These are phyloP conservation scores for Corapipo altera DNA, from an alignment of 2,113 vertebrate species.

Conservation along the genomic window DNA sequence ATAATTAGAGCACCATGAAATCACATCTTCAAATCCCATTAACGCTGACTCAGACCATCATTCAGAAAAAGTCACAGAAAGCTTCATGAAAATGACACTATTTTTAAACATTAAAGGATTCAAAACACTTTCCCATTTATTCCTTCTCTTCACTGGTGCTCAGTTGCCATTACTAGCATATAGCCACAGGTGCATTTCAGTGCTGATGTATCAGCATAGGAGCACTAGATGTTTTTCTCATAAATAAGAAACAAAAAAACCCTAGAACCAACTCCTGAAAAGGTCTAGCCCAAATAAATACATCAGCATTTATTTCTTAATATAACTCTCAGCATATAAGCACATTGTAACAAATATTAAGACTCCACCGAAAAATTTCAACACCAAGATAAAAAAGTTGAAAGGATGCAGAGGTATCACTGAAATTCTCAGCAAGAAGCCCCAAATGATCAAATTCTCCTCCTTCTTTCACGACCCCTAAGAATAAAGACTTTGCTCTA, in stretches of 20 bases:
- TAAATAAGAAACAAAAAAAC: neutral
- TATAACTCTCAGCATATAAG: neutral
- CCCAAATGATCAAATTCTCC: neutral
- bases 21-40: constrained; percentile 41
- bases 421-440: neutral
- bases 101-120: neutral
- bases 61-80: neutral
- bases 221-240: neutral
- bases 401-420: neutral
- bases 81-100: neutral
- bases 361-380: neutral
- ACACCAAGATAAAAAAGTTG: neutral
- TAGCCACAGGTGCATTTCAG: neutral
- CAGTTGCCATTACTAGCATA: neutral
- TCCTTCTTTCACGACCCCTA: neutral
- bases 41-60: constrained; percentile 30
- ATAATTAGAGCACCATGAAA: constrained; percentile 51
- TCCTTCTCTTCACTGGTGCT: neutral
- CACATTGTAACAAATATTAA: neutral
- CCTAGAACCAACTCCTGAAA: neutral
- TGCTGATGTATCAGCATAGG: neutral
- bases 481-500: neutral
- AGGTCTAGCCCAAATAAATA: neutral
- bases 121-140: neutral
- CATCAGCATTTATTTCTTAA: neutral